phyloP scores from a whole-genome alignment of 1,140 invertebrate genomes.

The Orchesella cincta region DNA sequence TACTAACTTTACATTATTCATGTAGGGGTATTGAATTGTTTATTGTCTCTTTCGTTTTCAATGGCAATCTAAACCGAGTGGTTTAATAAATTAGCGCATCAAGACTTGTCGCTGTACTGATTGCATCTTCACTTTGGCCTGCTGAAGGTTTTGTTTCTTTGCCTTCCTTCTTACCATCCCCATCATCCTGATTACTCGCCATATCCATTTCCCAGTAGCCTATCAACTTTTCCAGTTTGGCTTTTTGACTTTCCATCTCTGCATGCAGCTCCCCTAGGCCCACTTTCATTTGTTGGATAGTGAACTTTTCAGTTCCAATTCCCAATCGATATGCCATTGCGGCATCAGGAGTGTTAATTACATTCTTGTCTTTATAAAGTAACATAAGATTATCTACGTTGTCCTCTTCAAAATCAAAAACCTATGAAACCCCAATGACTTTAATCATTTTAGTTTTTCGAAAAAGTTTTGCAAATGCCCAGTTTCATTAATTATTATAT shows the following conservation, averaged over 20 bases:
- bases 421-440: slow-evolving; percentile 30
- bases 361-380: background rate
- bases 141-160: background rate
- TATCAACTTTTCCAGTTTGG: slow-evolving; percentile 38
- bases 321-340: background rate
- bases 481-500: background rate
- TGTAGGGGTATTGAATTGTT: no score
- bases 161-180: background rate
- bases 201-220: slow-evolving; percentile 18
- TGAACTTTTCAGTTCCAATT: background rate
- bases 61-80: no score
- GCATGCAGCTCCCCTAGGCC: slow-evolving; percentile 21
- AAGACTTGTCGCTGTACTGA: background rate
- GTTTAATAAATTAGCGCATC: no score
- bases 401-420: slow-evolving; percentile 49
- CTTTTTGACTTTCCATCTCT: slow-evolving; percentile 37
- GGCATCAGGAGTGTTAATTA: background rate
- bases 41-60: no score
- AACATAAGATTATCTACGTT: slow-evolving; percentile 34
- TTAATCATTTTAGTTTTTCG: no score
- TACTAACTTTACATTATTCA: no score
- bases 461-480: background rate
- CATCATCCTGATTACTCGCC: background rate
- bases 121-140: background rate
- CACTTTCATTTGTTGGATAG: slow-evolving; percentile 7